Evolutionary conservation across 1,140 invertebrate species (phyloP), one percentile per base, ranked within the genome.

Genomic region (Trachymyrmex septentrionalis): DNA sequence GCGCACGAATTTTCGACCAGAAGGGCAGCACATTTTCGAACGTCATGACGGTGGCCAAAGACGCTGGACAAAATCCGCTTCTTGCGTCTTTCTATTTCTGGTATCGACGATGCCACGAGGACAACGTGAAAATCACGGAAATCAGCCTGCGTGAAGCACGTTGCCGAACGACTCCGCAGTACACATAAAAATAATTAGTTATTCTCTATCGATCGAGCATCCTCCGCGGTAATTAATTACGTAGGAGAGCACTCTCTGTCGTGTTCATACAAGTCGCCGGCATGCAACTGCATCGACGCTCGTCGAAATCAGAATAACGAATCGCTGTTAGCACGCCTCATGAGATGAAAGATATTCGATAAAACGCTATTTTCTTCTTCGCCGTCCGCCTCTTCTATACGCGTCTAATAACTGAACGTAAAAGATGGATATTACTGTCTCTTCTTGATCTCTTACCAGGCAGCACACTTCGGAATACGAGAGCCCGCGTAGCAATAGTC

Each of bases 401-500:
- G 69, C 80, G n/a, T 84, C 69, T 84, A 84, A 84, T 84, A 63
- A 73, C 55, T 4, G 19, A 19, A n/a, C 55, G 21, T 73, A 64
- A 73, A 61, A 50, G 55, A 34, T 14, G 48, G 19, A 73, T 84
- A 63, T 50, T 73, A 48, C 69, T 12, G 38, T 73, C 67, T 61
- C 67, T 30, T 84, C 69, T n/a, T 19, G 12, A 34, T 73, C 59
- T 73, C 59, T 57, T 59, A 24, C 30, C 30, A 6, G 30, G n/a
- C 14, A 61, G 55, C 53, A 24, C 30, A 19, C 30, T n/a, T 53
- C 44, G 50, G 67, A 89, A 78, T 63, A 67, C 48, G 59, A 61
- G 66, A 64, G 72, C 48, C 57, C 48, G 59, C 73, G n/a, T 24
- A 50, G 67, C 86, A 88, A 86, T 90, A 90, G 90, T 80, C 73